A percentile compares a stretch with the other conserved stretches of the same genome.
Conservation (phyloP, 2,888 invertebrate genomes). For the Machimus atricapillus region DNA sequence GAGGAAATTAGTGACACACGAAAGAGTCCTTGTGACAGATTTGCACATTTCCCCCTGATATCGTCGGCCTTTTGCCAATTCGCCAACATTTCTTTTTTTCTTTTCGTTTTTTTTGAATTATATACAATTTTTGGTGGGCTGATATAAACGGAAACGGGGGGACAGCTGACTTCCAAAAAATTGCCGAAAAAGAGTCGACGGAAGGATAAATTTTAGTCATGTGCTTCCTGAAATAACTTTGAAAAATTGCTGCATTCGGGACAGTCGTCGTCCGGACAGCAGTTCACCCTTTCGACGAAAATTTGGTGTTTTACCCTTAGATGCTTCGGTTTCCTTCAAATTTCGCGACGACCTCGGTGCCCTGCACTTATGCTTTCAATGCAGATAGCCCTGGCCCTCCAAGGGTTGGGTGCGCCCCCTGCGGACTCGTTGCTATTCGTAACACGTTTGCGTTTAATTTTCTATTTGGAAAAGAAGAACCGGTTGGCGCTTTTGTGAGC, state of each 20-base stretch:
- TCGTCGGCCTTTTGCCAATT: conserved; percentile 9
- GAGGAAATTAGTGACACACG: conserved; percentile 31
- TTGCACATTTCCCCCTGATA: conserved; percentile 29
- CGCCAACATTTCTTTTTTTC: background rate
- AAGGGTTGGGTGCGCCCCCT: background rate
- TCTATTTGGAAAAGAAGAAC: conserved; percentile 11
- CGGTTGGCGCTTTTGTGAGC: background rate
- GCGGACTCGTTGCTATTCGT: background rate
- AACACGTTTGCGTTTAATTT: conserved; percentile 35
- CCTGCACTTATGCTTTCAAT: conserved; percentile 22
- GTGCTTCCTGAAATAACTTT: conserved; percentile 35
- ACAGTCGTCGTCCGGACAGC: background rate
- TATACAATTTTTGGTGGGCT: conserved; percentile 27
- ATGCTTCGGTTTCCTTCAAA: background rate
- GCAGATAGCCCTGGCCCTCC: background rate
- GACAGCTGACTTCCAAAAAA: conserved; percentile 6
- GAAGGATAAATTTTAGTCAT: conserved; percentile 38
- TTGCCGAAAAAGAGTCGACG: conserved; percentile 14
- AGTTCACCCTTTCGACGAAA: conserved; percentile 13
- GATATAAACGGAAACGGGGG: background rate
- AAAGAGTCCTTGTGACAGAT: conserved; percentile 25
- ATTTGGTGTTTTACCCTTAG: conserved; percentile 22
- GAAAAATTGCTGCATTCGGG: conserved; percentile 26
- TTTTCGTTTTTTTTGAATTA: conserved; percentile 14
- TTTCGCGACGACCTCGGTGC: background rate